Conservation (phyloP, 2,113 vertebrate species). For the Apteryx mantelli region DNA sequence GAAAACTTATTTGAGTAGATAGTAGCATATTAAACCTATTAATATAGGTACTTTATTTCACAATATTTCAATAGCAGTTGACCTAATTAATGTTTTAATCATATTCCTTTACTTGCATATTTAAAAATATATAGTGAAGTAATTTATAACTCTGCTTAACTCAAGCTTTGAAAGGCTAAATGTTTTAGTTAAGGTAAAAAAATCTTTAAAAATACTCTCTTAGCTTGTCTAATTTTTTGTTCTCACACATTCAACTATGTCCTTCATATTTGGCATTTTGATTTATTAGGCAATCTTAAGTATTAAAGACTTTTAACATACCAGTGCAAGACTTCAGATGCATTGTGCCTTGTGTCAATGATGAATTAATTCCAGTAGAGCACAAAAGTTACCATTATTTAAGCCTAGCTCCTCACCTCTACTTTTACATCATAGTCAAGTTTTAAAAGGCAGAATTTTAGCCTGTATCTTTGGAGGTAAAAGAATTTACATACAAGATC, state of each 20-base stretch:
- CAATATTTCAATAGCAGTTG: not conserved
- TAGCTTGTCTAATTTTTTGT: constrained; percentile 58
- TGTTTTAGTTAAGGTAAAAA: constrained; percentile 27
- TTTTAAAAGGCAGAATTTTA: constrained; percentile 76
- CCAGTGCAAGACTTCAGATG: constrained; percentile 82
- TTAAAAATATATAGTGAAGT: not conserved
- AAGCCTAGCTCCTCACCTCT: constrained; percentile 65
- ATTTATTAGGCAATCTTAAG: constrained; percentile 93
- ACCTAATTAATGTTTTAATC: constrained; percentile 24
- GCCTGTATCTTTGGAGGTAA: constrained; percentile 62
- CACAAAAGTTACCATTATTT: constrained; percentile 89
- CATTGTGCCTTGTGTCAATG: constrained; percentile 86
- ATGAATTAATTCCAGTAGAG: constrained; percentile 93
- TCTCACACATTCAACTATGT: constrained; percentile 64
- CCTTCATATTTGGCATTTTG: constrained; percentile 90
- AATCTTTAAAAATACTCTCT: constrained; percentile 31
- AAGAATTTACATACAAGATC: not conserved
- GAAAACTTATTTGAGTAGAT: not conserved
- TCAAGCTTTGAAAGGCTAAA: constrained; percentile 5
- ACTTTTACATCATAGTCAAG: constrained; percentile 73
- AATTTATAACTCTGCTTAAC: not conserved
- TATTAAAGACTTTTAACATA: constrained; percentile 84
- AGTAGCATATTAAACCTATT: not conserved
- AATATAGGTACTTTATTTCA: not conserved
- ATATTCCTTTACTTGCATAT: not conserved